phyloP scores from a whole-genome alignment of 2,113 vertebrate genomes.

The Himantopus leucocephalus region DNA sequence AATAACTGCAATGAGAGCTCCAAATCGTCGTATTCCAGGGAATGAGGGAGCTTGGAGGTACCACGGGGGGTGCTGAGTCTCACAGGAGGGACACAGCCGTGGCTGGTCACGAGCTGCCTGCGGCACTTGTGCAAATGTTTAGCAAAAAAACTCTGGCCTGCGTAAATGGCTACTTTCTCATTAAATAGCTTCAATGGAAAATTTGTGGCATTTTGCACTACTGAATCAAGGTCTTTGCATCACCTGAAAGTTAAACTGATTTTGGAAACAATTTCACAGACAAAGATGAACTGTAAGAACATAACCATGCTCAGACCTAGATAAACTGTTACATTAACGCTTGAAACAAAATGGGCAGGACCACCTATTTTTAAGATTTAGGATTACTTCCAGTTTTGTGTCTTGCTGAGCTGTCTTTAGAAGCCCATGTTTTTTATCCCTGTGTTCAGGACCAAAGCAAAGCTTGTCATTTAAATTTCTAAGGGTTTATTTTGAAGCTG shows the following conservation, averaged over 20 bases:
- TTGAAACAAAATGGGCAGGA: background rate
- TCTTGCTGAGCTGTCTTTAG: background rate
- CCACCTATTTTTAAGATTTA: background rate
- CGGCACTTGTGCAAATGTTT: background rate
- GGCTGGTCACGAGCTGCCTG: background rate
- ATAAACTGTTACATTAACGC: background rate
- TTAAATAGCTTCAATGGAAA: background rate
- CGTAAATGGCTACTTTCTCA: background rate
- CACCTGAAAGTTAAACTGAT: background rate
- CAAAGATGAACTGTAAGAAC: background rate
- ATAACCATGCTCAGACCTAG: background rate
- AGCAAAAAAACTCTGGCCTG: background rate
- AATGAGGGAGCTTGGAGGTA: background rate
- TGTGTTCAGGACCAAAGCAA: background rate
- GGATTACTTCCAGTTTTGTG: background rate
- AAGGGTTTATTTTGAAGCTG: background rate
- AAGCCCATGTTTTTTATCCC: background rate
- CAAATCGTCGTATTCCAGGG: background rate
- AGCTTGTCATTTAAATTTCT: background rate
- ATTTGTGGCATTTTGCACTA: background rate
- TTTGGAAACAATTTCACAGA: background rate
- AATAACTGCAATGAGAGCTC: background rate
- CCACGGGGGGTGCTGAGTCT: background rate
- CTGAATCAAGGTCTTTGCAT: background rate
- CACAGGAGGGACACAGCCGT: fast-evolving